Base-by-base conservation (phyloP, 2,797 vertebrate genomes). In the Hylomyscus alleni region DNA sequence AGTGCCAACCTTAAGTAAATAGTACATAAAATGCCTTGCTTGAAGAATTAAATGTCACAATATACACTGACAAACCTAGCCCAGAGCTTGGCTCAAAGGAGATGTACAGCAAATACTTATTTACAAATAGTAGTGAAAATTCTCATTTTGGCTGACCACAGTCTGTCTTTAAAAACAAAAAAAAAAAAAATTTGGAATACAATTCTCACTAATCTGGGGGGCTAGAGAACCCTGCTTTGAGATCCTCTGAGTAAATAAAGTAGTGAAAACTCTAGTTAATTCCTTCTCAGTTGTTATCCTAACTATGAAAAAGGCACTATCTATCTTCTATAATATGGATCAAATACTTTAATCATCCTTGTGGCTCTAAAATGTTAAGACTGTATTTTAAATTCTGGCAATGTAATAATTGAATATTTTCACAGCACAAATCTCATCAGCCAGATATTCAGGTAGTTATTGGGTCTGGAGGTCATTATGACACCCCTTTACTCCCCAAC, bases 401-500 rank as follows among this genome's bases (percentile, higher is more conserved):
- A 50, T 44, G 62, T 26, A 80, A 56, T 75, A 58, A 90, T 29
- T 90, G 34, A 93, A 90, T 22, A 56, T 19, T 95, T 96, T 93
- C 50, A 44, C 44, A 91, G 37, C 24, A 89, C 37, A 93, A 72
- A 95, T 85, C 14, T 26, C 72, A 84, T 60, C 50, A 96, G 6
- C 37, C 13, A 92, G 9, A 9, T 44, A 88, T 92, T 94, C 81
- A 88, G 34, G 76, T 26, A 93, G 72, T 92, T 94, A 56, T 81
- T 94, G 88, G 47, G 76, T 96, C 69, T 96, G 76, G 69, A 95
- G 44, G 26, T 29, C 75, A 69, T 92, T 92, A 52, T 90, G 60
- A 22, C 12, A 89, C 26, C 8, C 24, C 2, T 31, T 89, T 93
- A 26, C 24, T 94, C 47, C 29, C 34, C 44, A 22, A 82, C 67